A percentile compares a stretch with the other conserved stretches of the same genome.
Evolutionary conservation across 1,140 invertebrate species (phyloP).

Genomic region (Scaptodrosophila lebanonensis): DNA sequence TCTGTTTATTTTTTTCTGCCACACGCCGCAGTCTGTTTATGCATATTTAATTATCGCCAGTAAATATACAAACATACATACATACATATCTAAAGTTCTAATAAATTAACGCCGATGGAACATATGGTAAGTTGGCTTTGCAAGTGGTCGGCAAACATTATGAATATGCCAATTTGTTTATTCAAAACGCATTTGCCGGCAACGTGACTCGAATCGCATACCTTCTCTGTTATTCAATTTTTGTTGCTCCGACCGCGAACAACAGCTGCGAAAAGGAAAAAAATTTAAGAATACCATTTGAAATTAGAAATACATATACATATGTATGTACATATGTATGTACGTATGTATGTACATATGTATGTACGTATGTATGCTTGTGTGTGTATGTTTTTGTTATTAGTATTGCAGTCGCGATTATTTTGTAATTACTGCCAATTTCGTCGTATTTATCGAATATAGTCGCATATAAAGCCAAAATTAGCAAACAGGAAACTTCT

Average conservation of each 20-base stretch:
- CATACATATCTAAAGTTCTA: too few species aligned
- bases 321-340: not conserved
- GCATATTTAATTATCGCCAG: too few species aligned
- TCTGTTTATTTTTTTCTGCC: slow-evolving; percentile 3
- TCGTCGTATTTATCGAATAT: slow-evolving; percentile 27
- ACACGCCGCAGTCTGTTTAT: too few species aligned
- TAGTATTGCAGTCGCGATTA: slow-evolving; percentile 56
- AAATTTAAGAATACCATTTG: slow-evolving; percentile 1
- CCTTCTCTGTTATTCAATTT: slow-evolving; percentile 6
- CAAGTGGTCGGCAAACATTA: not conserved
- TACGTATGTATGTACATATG: not conserved
- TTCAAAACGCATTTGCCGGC: not conserved
- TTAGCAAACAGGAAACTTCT: slow-evolving; percentile 45
- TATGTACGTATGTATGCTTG: slow-evolving; percentile 21
- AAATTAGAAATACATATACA: slow-evolving; percentile 1
- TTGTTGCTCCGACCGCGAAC: too few species aligned
- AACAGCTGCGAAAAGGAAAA: too few species aligned
- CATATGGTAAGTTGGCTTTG: slow-evolving; percentile 19
- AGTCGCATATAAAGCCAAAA: too few species aligned
- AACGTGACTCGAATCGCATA: slow-evolving; percentile 21
- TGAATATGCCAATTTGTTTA: slow-evolving; percentile 4
- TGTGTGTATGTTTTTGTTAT: slow-evolving; percentile 24
- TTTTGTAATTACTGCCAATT: slow-evolving; percentile 48
- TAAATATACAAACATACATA: too few species aligned
- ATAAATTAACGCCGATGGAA: too few species aligned